Evolutionary conservation across 1,140 invertebrate genomes (phyloP).

Genomic region (Drosophila eugracilis): DNA sequence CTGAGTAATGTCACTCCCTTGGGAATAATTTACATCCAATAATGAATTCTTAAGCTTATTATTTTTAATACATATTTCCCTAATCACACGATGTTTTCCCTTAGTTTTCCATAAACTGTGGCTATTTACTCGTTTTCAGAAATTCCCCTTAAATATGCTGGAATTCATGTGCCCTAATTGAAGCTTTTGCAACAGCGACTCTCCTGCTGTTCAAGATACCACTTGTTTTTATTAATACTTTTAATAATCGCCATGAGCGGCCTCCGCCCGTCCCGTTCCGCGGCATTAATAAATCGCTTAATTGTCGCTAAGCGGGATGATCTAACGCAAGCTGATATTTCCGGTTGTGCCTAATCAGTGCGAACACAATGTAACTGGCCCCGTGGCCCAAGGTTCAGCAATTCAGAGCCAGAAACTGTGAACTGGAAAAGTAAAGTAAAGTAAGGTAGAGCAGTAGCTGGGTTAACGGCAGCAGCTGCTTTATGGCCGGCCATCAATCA

Average conservation of each 20-base stretch:
- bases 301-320: slow-evolving; percentile 64
- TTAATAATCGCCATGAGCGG: slow-evolving; percentile 32
- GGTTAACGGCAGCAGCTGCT: slow-evolving; percentile 15
- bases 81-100: too few relatives aligned
- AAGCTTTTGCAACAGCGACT: background rate
- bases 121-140: background rate
- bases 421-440: background rate
- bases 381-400: slow-evolving; percentile 35
- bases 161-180: background rate
- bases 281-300: slow-evolving; percentile 45
- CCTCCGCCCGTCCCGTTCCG: background rate
- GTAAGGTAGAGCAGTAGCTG: too few relatives aligned
- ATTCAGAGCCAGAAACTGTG: background rate
- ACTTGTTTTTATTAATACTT: slow-evolving; percentile 30
- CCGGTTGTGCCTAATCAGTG: slow-evolving; percentile 60
- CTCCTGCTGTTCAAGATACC: slow-evolving; percentile 6
- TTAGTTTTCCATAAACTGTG: too few relatives aligned
- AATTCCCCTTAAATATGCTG: background rate
- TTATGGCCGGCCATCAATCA: slow-evolving; percentile 63
- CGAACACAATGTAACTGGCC: slow-evolving; percentile 44
- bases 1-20: background rate
- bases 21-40: background rate
- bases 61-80: background rate
- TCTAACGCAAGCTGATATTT: slow-evolving; percentile 68
- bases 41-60: too few relatives aligned